phyloP scores from a whole-genome alignment of 2,888 invertebrate genomes.

The Cyrtodaria siliqua region DNA sequence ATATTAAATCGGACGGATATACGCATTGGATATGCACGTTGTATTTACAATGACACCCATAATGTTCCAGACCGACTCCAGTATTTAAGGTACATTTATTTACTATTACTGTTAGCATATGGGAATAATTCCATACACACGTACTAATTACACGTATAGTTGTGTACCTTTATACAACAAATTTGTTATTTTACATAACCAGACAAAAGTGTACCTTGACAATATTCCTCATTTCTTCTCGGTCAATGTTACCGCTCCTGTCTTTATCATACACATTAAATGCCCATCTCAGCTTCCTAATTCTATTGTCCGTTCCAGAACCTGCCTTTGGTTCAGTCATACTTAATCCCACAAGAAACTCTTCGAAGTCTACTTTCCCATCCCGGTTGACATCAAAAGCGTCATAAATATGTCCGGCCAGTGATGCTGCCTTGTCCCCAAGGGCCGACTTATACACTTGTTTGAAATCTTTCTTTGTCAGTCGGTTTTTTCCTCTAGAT shows the following conservation, averaged over 20 bases:
- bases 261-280: constrained; percentile 62
- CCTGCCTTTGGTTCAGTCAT: constrained; percentile 39
- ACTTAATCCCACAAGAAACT: constrained; percentile 61
- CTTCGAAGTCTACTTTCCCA: constrained; percentile 59
- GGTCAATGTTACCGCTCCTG: constrained; percentile 58
- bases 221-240: constrained; percentile 53
- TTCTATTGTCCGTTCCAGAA: constrained; percentile 14
- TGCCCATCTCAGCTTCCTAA: constrained; percentile 47
- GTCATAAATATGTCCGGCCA: constrained; percentile 52
- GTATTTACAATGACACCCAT: no score
- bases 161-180: no score
- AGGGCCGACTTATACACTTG: constrained; percentile 57
- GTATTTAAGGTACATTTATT: no score
- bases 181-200: no score
- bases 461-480: constrained; percentile 42
- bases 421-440: constrained; percentile 23
- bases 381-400: constrained; percentile 57
- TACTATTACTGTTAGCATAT: no score
- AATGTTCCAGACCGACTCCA: no score
- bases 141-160: no score
- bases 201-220: constrained; percentile 54
- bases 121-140: no score
- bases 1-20: no score
- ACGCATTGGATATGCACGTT: no score
- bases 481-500: constrained; percentile 27